These are phyloP conservation scores for Montipora capitata DNA, from an alignment of 92 coral and sea anemone species.

Conservation along the genomic window DNA sequence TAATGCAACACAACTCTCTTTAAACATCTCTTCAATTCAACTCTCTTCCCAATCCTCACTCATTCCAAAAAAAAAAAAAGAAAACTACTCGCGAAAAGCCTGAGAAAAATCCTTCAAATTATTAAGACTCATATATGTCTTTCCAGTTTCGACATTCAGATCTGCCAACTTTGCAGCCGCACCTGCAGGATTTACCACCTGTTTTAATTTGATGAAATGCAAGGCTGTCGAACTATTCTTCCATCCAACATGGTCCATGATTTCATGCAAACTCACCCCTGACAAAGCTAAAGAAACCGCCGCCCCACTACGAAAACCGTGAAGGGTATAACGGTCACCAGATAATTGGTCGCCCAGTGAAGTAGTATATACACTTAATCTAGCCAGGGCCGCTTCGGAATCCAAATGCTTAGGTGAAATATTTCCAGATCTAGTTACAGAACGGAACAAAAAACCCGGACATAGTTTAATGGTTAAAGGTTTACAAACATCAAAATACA, in stretches of 20 bases:
- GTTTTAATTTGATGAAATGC: constrained; percentile 41
- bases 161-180: constrained; percentile 48
- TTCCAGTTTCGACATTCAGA: background rate
- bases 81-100: background rate
- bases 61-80: background rate
- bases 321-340: constrained; percentile 33
- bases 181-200: constrained; percentile 51
- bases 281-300: constrained; percentile 53
- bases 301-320: constrained; percentile 60
- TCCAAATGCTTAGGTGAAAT: background rate
- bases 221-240: constrained; percentile 33
- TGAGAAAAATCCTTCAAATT: constrained; percentile 15
- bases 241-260: constrained; percentile 62
- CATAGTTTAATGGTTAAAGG: background rate
- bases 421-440: background rate
- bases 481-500: constrained; percentile 20
- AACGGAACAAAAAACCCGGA: background rate
- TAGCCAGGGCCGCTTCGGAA: constrained; percentile 32
- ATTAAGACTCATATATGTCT: background rate
- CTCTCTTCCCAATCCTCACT: constrained; percentile 1
- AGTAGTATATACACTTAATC: constrained; percentile 3
- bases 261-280: constrained; percentile 8
- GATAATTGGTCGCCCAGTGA: background rate
- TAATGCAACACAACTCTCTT: constrained; percentile 12
- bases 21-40: constrained; percentile 18